A percentile compares a stretch with the other conserved stretches of the same genome.
Conservation (phyloP, 2,797 vertebrate species). For the Remorina albescens region DNA sequence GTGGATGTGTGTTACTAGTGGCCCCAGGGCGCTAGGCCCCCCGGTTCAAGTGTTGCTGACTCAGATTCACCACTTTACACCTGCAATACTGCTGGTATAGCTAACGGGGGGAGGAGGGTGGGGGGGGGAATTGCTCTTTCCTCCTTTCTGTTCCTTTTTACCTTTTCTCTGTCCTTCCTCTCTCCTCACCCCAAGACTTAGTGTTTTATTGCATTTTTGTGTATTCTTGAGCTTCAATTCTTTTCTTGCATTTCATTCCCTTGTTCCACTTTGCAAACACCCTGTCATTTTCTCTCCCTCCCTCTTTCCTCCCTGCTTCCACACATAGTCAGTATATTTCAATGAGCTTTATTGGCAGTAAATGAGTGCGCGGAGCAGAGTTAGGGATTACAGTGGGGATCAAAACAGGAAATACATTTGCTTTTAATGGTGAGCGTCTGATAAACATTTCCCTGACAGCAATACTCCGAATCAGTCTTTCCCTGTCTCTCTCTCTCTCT, state of each 20-base stretch:
- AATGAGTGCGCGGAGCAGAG: conserved; percentile 41
- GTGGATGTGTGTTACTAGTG: conserved; percentile 41
- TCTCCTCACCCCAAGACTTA: not conserved
- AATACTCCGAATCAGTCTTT: conserved; percentile 34
- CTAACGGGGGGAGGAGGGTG: conserved; percentile 43
- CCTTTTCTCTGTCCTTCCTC: not conserved
- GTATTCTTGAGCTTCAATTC: conserved; percentile 47
- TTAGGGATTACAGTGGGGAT: conserved; percentile 47
- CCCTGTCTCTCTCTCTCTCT: not conserved
- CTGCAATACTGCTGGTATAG: conserved; percentile 65
- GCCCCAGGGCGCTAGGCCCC: conserved; percentile 66
- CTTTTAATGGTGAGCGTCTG: conserved; percentile 54
- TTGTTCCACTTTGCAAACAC: conserved; percentile 35
- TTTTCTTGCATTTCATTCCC: conserved; percentile 30
- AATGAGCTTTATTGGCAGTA: conserved; percentile 57
- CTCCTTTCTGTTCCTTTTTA: conserved; percentile 40
- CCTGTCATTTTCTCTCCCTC: conserved; percentile 34
- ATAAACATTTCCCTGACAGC: conserved; percentile 37
- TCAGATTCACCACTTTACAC: conserved; percentile 73
- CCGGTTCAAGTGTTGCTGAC: conserved; percentile 76
- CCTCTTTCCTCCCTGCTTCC: conserved; percentile 20
- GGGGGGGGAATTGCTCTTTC: conserved; percentile 59
- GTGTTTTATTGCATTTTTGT: conserved; percentile 27
- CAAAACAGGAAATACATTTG: conserved; percentile 71
- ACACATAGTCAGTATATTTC: conserved; percentile 51